A percentile compares a stretch with the other conserved stretches of the same genome.
These are phyloP conservation scores for Brachypteracias leptosomus DNA, from an alignment of 2,113 vertebrate species.

Conservation along the genomic window DNA sequence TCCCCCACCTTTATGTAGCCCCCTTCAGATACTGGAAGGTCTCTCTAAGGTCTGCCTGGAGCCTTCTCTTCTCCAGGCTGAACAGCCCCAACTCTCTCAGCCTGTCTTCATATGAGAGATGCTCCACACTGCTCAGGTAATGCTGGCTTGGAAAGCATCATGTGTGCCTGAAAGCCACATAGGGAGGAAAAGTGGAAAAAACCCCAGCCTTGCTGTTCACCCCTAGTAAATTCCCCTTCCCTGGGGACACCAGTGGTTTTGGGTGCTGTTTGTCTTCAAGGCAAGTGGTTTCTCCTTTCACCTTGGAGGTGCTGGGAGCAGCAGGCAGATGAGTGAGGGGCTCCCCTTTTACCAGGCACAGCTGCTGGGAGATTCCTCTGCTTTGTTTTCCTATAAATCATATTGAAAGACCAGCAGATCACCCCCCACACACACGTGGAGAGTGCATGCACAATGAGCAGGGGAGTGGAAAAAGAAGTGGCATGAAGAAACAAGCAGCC, in stretches of 20 bases:
- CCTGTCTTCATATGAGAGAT: too few species aligned
- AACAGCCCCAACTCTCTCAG: too few species aligned
- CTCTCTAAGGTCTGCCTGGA: too few species aligned
- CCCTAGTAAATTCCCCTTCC: neutral
- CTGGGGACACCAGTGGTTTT: neutral
- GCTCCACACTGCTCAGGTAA: neutral
- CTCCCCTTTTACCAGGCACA: neutral
- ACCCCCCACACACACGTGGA: neutral
- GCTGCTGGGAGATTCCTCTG: neutral
- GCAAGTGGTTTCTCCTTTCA: neutral
- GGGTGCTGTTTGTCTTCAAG: neutral
- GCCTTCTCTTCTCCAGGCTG: too few species aligned
- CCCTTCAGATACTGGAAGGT: too few species aligned
- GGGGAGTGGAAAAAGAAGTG: neutral
- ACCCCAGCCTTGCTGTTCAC: neutral
- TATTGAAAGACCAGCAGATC: neutral
- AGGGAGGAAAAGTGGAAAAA: neutral
- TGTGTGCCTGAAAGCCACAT: neutral
- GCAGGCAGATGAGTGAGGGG: neutral
- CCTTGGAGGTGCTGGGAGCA: neutral
- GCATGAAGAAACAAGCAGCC: neutral
- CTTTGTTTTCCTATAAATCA: neutral
- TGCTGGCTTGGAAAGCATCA: neutral
- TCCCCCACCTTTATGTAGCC: too few species aligned
- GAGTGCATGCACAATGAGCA: fast-evolving